Evolutionary conservation across 1,140 invertebrate genomes (phyloP), one percentile per base, ranked within the genome.

Genomic region (Archivesica marissinica): DNA sequence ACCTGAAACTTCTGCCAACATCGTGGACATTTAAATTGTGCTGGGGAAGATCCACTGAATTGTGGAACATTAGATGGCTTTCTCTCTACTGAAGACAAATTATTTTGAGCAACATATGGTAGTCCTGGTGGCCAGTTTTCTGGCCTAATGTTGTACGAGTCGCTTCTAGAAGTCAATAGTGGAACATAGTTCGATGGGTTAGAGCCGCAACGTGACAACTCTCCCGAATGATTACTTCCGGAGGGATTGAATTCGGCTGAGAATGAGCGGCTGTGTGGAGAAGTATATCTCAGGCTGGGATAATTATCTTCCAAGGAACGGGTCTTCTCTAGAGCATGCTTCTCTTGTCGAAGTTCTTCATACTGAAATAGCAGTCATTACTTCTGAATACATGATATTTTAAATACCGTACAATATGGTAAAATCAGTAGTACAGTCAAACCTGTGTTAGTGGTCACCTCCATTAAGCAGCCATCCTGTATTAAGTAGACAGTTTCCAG

Each of bases 271-370:
- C 64, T 68, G 1, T 30, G 13, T 72, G 38, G n/a, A 4, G 68
- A 72, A 17, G n/a, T 9, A 20, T 17, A 72, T 25, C 39, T 41
- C 7, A 72, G 1, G 30, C 68, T 72, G 15, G 41, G 33, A 20
- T 28, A 9, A 33, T 9, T 25, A n/a, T 75, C 72, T 20, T 76
- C 35, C 17, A 76, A 35, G 2, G 74, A 54, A n/a, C 47, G 50
- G 7, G 35, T 56, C 52, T 76, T 76, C 25, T 76, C 74, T 35
- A 76, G 3, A 0, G 74, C 74, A 56, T 76, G 30, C 52, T 76
- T 76, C 28, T 76, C 74, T 54, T 38, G 25, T 7, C 33, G 47
- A 3, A 76, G 74, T 13, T 54, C 52, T 56, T 76, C 74, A 56
- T 54, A 76, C 74, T 76, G n/a, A 52, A 35, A 75, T 20, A 20